Evolutionary conservation across 2,113 vertebrate genomes (phyloP).

Genomic region (Aptenodytes patagonicus): DNA sequence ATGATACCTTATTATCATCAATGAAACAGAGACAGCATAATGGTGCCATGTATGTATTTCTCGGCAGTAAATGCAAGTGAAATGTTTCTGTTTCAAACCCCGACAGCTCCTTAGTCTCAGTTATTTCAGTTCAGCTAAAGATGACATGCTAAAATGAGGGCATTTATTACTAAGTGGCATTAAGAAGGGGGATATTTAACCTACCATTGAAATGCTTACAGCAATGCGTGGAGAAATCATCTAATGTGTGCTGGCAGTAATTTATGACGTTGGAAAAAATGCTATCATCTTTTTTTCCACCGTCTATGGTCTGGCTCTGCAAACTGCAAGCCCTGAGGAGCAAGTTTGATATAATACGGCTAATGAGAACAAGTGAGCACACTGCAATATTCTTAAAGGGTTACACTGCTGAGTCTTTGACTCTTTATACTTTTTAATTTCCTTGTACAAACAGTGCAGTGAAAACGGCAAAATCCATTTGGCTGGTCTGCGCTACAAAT

Average conservation of each 20-base stretch:
- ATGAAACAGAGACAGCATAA: conserved; percentile 1
- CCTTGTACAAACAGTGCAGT: conserved; percentile 72
- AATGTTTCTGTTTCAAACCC: conserved; percentile 16
- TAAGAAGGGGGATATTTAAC: conserved; percentile 63
- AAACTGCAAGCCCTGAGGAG: conserved; percentile 58
- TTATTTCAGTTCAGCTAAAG: conserved; percentile 58
- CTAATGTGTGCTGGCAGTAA: conserved; percentile 63
- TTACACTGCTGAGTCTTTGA: conserved; percentile 64
- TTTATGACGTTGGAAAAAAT: conserved; percentile 58
- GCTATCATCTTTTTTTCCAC: conserved; percentile 37
- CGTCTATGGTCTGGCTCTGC: conserved; percentile 47
- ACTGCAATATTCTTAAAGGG: conserved; percentile 58
- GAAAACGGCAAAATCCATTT: conserved; percentile 76
- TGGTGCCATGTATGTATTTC: conserved; percentile 25
- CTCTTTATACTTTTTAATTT: conserved; percentile 80
- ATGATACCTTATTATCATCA: conserved; percentile 50
- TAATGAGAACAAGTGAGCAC: conserved; percentile 71
- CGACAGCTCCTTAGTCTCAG: conserved; percentile 19
- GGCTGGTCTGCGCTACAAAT: conserved; percentile 73
- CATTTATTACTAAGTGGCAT: conserved; percentile 64
- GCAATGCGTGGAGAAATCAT: conserved; percentile 52
- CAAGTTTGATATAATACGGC: conserved; percentile 51
- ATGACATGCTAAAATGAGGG: conserved; percentile 48
- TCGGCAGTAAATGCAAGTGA: conserved; percentile 29
- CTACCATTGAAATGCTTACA: conserved; percentile 62